Base-by-base conservation (phyloP, 2,113 vertebrate genomes). In the Brienomyrus brachyistius region DNA sequence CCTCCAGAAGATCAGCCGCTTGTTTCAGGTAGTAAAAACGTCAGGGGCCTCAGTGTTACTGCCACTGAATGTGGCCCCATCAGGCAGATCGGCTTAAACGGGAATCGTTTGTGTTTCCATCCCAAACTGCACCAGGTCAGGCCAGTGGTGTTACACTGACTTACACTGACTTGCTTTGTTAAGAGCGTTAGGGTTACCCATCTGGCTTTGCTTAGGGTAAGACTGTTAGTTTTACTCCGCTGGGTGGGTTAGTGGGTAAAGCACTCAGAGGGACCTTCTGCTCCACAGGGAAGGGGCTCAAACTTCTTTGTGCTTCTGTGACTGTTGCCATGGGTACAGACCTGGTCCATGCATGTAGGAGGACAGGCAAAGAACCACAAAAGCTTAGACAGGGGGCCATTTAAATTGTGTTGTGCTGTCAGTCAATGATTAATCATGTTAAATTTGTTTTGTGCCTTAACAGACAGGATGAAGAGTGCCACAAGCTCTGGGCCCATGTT, bases 1-100 rank as follows among this genome's bases (percentile, higher is more conserved):
- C 92, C 94, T 93, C 89, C 89, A 87, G 89, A 93, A 70, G 62
- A 70, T 70, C 62, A 70, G 62, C 62, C 10, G 10, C 15, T 80
- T 40, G 15, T 21, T 17, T 80, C 74, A 31, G 35, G 35, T 43
- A 77, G 35, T 77, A 40, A 27, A 27, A 66, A 70, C 0, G 10
- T 31, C 10, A n/a, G 10, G 62, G n/a, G 10, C 10, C 62, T 31
- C 62, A 13, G 62, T 70, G 62, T 4, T 70, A 70, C 62, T 31
- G 10, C 3, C 2, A n/a, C 62, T 70, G 62, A 5, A 70, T 70
- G 62, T 4, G 62, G 62, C 10, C 62, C 27, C 62, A 31, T 70
- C 62, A 70, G 62, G 62, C 27, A 70, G 27, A 70, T 31, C n/a
- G 10, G 27, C 62, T 31, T 31, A 31, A 70, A 70, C 13, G 10